A percentile compares a stretch with the other conserved stretches of the same genome.
Conservation (phyloP, 2,113 vertebrate genomes). For the Crotalus tigris region DNA sequence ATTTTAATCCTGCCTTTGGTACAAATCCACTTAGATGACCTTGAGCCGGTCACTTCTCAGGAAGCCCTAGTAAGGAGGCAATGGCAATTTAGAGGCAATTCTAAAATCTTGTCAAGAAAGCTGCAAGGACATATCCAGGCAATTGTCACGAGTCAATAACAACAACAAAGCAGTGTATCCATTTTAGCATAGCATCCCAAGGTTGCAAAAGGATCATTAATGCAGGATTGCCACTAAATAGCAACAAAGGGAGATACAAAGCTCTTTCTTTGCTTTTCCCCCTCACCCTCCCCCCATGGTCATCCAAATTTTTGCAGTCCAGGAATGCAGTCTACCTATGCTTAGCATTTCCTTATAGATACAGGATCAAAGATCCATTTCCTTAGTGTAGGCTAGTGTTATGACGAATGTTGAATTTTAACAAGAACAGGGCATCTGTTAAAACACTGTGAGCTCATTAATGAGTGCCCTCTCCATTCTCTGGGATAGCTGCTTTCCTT, state of each 20-base stretch:
- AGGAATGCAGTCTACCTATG: background rate
- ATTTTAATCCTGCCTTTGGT: background rate
- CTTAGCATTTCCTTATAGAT: background rate
- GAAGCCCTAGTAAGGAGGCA: no score
- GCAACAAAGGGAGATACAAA: background rate
- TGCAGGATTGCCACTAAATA: background rate
- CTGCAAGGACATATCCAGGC: background rate
- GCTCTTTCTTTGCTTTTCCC: background rate
- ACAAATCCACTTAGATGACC: background rate
- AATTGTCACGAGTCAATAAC: background rate
- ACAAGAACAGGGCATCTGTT: background rate
- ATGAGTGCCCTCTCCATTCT: background rate
- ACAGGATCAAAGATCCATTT: background rate
- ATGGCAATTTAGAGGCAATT: background rate
- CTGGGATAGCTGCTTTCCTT: background rate
- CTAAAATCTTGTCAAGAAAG: background rate
- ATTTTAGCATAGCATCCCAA: background rate
- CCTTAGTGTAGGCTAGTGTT: background rate
- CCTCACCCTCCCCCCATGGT: background rate
- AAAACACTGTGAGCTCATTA: background rate
- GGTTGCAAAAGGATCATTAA: background rate
- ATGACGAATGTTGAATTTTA: background rate
- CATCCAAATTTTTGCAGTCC: background rate
- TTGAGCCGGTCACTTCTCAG: background rate
- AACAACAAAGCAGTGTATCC: background rate